Evolutionary conservation across 2,888 invertebrate species (phyloP).

Genomic region (Gisinianus flammeolus): DNA sequence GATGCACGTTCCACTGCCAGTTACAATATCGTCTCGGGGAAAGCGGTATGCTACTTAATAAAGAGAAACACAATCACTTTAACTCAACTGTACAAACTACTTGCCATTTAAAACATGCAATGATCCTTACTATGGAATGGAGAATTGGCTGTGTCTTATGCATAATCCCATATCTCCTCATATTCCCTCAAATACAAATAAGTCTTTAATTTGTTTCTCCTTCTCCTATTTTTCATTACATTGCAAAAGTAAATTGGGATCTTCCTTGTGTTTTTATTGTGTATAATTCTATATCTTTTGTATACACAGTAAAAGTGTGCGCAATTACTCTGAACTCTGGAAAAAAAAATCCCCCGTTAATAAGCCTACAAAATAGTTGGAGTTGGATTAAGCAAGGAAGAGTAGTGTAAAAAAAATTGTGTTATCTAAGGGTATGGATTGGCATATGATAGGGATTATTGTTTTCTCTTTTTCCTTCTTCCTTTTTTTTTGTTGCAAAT

Average conservation of each 20-base stretch:
- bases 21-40: no score
- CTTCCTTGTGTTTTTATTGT: no score
- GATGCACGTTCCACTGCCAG: no score
- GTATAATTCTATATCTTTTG: no score
- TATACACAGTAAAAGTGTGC: neutral
- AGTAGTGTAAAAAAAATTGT: no score
- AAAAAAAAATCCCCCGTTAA: neutral
- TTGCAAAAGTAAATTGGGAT: no score
- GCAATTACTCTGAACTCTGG: constrained; percentile 6
- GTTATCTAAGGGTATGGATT: neutral
- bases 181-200: neutral
- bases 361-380: neutral
- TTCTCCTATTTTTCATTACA: no score
- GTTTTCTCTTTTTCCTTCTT: neutral
- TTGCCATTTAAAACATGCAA: no score
- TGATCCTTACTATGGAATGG: no score
- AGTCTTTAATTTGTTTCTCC: no score
- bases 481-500: neutral
- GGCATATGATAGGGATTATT: neutral
- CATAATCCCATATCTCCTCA: neutral
- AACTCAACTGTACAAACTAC: neutral
- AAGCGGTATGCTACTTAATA: neutral
- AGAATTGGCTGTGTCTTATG: no score
- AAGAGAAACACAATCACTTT: neutral
- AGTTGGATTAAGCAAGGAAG: neutral